Percentiles rank a stretch among this genome's conserved stretches.
phyloP scores from a whole-genome alignment of 2,113 vertebrate genomes.

The Dipodomys stephensi region DNA sequence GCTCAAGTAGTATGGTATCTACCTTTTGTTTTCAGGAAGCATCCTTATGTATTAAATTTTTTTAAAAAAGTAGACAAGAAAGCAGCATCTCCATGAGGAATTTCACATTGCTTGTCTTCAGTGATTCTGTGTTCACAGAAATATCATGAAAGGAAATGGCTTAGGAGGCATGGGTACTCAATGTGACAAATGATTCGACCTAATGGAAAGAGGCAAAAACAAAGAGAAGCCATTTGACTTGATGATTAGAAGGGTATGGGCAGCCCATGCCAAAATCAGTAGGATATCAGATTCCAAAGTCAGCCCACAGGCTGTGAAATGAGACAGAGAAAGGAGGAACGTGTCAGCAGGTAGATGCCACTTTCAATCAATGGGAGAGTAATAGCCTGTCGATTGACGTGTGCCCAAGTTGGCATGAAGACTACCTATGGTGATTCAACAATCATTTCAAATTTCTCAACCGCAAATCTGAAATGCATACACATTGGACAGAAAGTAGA shows the following conservation, averaged over 20 bases:
- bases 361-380: slow-evolving; percentile 23
- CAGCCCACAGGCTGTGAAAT: slow-evolving; percentile 39
- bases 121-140: not conserved
- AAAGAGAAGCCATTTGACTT: slow-evolving; percentile 31
- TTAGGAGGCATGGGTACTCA: not conserved
- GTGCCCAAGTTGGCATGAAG: slow-evolving; percentile 16
- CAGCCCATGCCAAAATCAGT: not conserved
- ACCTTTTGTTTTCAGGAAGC: not conserved
- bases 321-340: not conserved
- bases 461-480: not conserved
- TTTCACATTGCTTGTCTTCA: not conserved
- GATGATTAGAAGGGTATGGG: slow-evolving; percentile 7
- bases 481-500: slow-evolving; percentile 44
- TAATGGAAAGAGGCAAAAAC: not conserved
- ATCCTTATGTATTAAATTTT: not conserved
- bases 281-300: not conserved
- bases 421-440: slow-evolving; percentile 5
- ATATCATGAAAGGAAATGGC: not conserved
- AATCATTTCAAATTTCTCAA: slow-evolving; percentile 53
- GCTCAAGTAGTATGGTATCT: not conserved
- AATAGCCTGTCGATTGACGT: slow-evolving; percentile 21
- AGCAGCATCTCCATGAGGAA: too few species aligned
- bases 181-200: not conserved
- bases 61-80: not conserved
- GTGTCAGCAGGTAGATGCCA: slow-evolving; percentile 19